Evolutionary conservation across 2,888 invertebrate genomes (phyloP).

Genomic region (Meteorus cinctellus): DNA sequence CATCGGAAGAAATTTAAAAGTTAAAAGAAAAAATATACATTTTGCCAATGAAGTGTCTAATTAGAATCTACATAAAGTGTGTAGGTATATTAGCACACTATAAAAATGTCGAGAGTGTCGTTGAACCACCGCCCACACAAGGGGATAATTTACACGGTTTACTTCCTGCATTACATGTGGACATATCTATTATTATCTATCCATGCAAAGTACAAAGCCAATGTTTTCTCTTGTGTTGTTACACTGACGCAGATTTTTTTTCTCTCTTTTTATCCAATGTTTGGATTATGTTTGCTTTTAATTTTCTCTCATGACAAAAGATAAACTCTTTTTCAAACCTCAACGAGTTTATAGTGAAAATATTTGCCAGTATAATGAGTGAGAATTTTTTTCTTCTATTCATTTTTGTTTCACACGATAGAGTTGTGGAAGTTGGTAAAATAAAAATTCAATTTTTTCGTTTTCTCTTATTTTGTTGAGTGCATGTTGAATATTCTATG

Average conservation of each 20-base stretch:
- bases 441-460: neutral
- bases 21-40: too few species aligned
- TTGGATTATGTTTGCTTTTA: neutral
- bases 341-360: conserved; percentile 22
- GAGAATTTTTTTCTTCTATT: neutral
- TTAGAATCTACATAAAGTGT: too few species aligned
- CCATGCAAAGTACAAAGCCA: neutral
- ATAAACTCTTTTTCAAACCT: neutral
- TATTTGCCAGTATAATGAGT: conserved; percentile 30
- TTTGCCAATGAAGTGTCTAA: too few species aligned
- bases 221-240: neutral
- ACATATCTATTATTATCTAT: neutral
- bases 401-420: neutral
- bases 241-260: neutral
- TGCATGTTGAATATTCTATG: neutral
- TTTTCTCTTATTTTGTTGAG: neutral
- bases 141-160: neutral
- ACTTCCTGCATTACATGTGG: neutral
- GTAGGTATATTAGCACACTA: too few species aligned
- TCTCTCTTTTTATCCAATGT: neutral
- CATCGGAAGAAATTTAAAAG: too few species aligned
- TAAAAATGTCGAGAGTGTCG: neutral
- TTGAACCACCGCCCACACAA: neutral
- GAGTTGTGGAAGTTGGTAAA: neutral
- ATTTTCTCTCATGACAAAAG: neutral